Conservation (phyloP, 1,140 invertebrate genomes). For the Drosophila funebris region DNA sequence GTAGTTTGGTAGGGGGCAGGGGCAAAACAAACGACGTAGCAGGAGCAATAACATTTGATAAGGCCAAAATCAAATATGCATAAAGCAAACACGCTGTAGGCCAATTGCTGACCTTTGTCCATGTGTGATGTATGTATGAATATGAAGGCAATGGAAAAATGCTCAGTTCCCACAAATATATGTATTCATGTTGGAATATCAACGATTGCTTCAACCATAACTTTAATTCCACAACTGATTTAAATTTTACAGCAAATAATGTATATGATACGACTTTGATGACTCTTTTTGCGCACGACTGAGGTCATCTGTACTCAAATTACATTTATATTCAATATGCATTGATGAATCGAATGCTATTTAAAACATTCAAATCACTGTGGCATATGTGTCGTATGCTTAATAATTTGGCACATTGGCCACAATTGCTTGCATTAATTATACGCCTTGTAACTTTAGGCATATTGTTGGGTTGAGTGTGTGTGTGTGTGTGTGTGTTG, state of each 20-base stretch:
- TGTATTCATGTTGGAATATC: not conserved
- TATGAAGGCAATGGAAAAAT: not conserved
- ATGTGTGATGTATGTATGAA: too few species aligned
- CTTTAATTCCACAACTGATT: not conserved
- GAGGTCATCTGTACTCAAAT: not conserved
- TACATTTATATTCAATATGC: not conserved
- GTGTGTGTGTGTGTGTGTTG: not conserved
- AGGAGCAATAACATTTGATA: constrained; percentile 12
- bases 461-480: not conserved
- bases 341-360: constrained; percentile 33
- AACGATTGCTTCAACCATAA: not conserved
- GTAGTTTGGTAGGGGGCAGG: not conserved
- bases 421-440: constrained; percentile 50
- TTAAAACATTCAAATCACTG: constrained; percentile 8
- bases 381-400: constrained; percentile 44
- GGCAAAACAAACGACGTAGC: constrained; percentile 3
- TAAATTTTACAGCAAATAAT: not conserved
- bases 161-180: not conserved
- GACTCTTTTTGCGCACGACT: not conserved
- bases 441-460: constrained; percentile 6
- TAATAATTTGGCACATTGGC: constrained; percentile 24
- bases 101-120: not conserved
- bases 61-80: constrained; percentile 45
- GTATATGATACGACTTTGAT: not conserved
- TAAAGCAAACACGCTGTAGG: constrained; percentile 24